These are phyloP conservation scores for Tupaia tana DNA, from an alignment of 2,113 vertebrate genomes.

Conservation along the genomic window DNA sequence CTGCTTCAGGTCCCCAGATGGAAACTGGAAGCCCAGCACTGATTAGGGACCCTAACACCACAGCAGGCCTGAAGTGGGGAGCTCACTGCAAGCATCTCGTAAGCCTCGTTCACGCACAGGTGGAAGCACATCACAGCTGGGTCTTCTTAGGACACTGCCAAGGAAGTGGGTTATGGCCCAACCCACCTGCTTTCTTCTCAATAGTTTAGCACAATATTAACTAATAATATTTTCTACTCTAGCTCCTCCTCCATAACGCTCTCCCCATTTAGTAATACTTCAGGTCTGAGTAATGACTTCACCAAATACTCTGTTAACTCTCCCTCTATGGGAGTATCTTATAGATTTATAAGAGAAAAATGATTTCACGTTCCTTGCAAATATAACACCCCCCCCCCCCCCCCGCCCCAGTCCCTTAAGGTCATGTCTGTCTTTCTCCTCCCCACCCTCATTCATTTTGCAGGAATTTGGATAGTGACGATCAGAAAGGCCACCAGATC, in stretches of 20 bases:
- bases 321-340: neutral
- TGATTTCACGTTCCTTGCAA: neutral
- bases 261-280: neutral
- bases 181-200: neutral
- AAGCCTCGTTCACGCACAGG: neutral
- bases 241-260: neutral
- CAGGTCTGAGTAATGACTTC: neutral
- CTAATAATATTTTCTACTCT: neutral
- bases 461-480: neutral
- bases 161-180: neutral
- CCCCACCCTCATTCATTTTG: neutral
- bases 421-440: neutral
- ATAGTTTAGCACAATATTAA: slow-evolving; percentile 57
- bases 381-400: too few relatives aligned
- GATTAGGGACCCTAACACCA: neutral
- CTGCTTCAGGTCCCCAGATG: too few relatives aligned
- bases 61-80: neutral
- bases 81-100: too few relatives aligned
- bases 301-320: neutral
- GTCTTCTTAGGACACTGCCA: neutral
- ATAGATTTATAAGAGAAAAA: neutral
- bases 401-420: neutral
- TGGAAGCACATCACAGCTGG: neutral
- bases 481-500: neutral
- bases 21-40: neutral